Conservation (phyloP, 1,140 invertebrate genomes). For the Chionoecetes opilio region DNA sequence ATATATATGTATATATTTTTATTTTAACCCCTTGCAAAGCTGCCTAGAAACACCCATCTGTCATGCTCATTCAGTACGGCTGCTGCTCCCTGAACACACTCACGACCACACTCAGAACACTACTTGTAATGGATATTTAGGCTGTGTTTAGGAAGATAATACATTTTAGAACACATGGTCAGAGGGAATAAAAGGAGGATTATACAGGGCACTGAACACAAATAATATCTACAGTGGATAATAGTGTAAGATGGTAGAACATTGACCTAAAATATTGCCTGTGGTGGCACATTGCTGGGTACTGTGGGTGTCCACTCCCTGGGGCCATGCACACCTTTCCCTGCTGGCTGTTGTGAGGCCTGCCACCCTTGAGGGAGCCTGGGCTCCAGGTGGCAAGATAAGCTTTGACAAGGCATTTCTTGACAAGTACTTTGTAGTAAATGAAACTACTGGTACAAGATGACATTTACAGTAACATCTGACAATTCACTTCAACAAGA, state of each 20-base stretch:
- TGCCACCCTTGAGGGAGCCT: too few species aligned
- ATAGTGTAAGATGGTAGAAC: slow-evolving; percentile 4
- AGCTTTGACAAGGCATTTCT: background rate
- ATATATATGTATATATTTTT: too few species aligned
- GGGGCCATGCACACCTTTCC: background rate
- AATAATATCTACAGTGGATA: background rate
- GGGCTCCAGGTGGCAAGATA: too few species aligned
- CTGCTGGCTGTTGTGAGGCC: too few species aligned
- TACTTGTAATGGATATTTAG: slow-evolving; percentile 17
- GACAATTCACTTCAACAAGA: too few species aligned
- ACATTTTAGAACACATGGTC: background rate
- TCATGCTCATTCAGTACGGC: background rate
- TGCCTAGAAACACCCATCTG: background rate
- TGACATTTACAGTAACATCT: too few species aligned
- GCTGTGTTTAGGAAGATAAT: background rate
- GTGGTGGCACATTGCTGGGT: slow-evolving; percentile 14
- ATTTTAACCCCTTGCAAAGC: too few species aligned
- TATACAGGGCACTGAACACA: slow-evolving; percentile 18
- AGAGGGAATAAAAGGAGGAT: slow-evolving; percentile 7
- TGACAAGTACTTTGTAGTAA: background rate
- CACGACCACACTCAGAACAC: slow-evolving; percentile 12
- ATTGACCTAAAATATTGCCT: background rate
- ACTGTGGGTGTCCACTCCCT: background rate
- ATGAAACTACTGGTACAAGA: too few species aligned
- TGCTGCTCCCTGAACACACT: background rate